Conservation (phyloP, 2,888 invertebrate species). For the Leptopterna dolabrata region DNA sequence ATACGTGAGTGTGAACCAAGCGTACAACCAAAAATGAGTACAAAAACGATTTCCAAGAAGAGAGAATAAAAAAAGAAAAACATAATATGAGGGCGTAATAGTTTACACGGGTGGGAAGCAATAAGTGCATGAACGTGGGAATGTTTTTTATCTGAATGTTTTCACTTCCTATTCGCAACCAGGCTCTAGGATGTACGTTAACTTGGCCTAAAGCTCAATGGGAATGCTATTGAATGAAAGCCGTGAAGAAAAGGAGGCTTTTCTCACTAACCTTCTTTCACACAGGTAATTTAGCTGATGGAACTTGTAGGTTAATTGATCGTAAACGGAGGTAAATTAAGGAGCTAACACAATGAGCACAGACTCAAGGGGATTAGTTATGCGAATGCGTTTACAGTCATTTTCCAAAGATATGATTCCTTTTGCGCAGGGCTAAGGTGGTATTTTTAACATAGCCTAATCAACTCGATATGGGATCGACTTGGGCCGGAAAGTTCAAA, state of each 20-base stretch:
- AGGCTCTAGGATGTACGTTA: background rate
- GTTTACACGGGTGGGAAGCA: background rate
- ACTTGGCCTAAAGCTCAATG: background rate
- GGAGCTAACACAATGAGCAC: too few species aligned
- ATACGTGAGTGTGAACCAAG: too few species aligned
- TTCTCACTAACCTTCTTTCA: background rate
- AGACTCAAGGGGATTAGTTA: too few species aligned
- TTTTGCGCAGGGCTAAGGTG: too few species aligned
- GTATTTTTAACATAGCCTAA: too few species aligned
- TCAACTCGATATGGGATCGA: too few species aligned
- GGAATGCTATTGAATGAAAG: background rate
- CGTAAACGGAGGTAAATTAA: too few species aligned
- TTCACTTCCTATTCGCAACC: background rate
- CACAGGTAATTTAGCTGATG: background rate
- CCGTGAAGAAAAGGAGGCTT: background rate
- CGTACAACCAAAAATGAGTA: background rate
- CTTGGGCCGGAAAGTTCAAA: too few species aligned
- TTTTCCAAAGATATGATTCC: too few species aligned
- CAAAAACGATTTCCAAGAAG: background rate
- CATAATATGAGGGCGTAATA: background rate
- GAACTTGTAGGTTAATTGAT: too few species aligned
- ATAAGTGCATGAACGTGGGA: background rate
- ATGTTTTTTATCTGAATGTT: background rate
- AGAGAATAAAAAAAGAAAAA: background rate
- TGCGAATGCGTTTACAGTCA: too few species aligned